Conservation (phyloP, 1,140 invertebrate genomes). For the Hypsibius dujardini region DNA sequence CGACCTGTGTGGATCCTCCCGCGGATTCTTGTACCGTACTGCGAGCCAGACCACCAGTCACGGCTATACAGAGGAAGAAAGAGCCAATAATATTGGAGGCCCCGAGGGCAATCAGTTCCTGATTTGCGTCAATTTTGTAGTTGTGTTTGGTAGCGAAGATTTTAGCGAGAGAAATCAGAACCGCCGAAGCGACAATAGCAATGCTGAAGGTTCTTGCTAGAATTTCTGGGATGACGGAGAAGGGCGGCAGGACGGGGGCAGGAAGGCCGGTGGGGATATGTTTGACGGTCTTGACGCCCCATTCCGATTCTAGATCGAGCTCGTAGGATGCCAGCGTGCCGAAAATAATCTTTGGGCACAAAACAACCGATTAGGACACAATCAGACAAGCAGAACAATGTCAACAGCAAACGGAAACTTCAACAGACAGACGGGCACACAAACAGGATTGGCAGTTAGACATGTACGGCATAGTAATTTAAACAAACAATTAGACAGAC, state of each 20-base stretch:
- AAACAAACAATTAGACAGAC: too few relatives aligned
- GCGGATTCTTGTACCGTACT: constrained; percentile 25
- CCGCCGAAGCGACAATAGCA: constrained; percentile 69
- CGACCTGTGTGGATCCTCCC: constrained; percentile 27
- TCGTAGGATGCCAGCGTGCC: constrained; percentile 53
- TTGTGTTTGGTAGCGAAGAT: constrained; percentile 22
- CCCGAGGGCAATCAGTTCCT: constrained; percentile 28
- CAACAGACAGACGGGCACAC: too few relatives aligned
- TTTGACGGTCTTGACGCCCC: constrained; percentile 47
- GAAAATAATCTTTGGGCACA: constrained; percentile 32
- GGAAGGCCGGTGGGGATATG: constrained; percentile 53
- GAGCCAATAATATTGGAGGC: constrained; percentile 24
- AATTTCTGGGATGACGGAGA: constrained; percentile 39
- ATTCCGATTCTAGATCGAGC: constrained; percentile 39
- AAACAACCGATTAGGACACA: too few relatives aligned
- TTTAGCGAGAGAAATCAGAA: constrained; percentile 76
- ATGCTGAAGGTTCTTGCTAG: constrained; percentile 50
- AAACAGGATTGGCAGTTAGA: too few relatives aligned
- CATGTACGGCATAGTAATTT: too few relatives aligned
- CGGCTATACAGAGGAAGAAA: constrained; percentile 26
- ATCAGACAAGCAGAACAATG: too few relatives aligned
- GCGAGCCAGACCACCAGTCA: constrained; percentile 24
- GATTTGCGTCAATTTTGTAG: constrained; percentile 26
- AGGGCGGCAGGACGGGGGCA: constrained; percentile 37
- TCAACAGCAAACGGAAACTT: too few relatives aligned